Conservation (phyloP, 1,140 invertebrate species). For the Drosophila chauvacae region DNA sequence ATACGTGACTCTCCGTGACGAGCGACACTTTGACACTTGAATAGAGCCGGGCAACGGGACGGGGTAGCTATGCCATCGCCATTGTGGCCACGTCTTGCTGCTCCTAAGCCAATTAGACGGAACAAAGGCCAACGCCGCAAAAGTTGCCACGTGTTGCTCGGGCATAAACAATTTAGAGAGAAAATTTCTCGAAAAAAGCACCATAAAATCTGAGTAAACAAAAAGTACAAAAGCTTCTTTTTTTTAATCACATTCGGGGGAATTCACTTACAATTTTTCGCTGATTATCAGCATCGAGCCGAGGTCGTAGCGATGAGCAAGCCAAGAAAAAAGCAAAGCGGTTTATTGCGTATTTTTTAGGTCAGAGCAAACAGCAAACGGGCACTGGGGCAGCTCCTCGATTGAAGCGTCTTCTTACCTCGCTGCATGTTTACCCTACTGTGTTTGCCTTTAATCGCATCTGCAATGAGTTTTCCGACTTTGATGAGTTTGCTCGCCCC, state of each 20-base stretch:
- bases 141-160: slow-evolving; percentile 24
- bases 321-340: slow-evolving; percentile 28
- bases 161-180: slow-evolving; percentile 27
- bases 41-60: slow-evolving; percentile 16
- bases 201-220: slow-evolving; percentile 27
- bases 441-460: slow-evolving; percentile 66
- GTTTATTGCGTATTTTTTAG: slow-evolving; percentile 53
- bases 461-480: slow-evolving; percentile 45
- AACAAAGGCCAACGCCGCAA: slow-evolving; percentile 33
- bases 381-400: slow-evolving; percentile 15
- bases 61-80: slow-evolving; percentile 25
- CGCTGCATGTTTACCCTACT: slow-evolving; percentile 61
- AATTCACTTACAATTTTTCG: slow-evolving; percentile 45
- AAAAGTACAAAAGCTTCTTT: slow-evolving; percentile 9
- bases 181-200: slow-evolving; percentile 9
- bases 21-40: slow-evolving; percentile 56
- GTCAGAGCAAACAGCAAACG: slow-evolving; percentile 43
- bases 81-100: slow-evolving; percentile 31
- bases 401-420: slow-evolving; percentile 59
- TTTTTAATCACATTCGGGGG: slow-evolving; percentile 21
- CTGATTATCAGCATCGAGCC: slow-evolving; percentile 27
- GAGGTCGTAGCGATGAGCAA: slow-evolving; percentile 21
- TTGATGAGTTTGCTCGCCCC: slow-evolving; percentile 50
- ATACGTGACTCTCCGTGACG: slow-evolving; percentile 40
- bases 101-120: slow-evolving; percentile 54